Conservation (phyloP, 1,140 invertebrate genomes). For the Bombus huntii region DNA sequence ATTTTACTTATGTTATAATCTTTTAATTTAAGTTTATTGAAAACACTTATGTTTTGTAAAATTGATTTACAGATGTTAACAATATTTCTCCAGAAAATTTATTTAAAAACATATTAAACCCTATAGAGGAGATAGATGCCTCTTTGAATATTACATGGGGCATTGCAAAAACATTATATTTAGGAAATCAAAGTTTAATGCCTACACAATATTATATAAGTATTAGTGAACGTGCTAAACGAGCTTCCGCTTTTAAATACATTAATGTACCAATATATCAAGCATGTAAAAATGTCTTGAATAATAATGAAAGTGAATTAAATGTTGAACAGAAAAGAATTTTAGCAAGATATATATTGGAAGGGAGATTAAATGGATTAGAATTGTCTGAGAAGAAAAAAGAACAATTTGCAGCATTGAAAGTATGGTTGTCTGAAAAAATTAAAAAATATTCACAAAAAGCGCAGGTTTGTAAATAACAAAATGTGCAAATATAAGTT, state of each 20-base stretch:
- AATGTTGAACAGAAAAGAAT: conserved; percentile 88
- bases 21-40: not conserved
- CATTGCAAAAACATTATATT: conserved; percentile 91
- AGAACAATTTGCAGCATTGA: conserved; percentile 74
- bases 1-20: not conserved
- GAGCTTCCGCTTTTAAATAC: conserved; percentile 87
- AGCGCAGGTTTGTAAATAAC: conserved; percentile 79
- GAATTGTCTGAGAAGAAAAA: conserved; percentile 80
- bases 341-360: conserved; percentile 90
- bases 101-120: conserved; percentile 89
- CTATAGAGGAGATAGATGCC: conserved; percentile 88
- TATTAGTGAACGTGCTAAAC: conserved; percentile 88
- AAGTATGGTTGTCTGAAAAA: conserved; percentile 80
- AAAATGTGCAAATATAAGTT: not conserved
- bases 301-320: conserved; percentile 83
- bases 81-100: conserved; percentile 81
- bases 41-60: conserved; percentile 26
- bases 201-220: conserved; percentile 89
- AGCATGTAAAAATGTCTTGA: conserved; percentile 85
- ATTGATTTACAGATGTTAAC: conserved; percentile 42
- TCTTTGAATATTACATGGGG: conserved; percentile 94
- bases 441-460: conserved; percentile 85
- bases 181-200: conserved; percentile 91
- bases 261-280: conserved; percentile 87
- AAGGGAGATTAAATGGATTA: conserved; percentile 92